Percentiles rank a stretch among this genome's conserved stretches.
These are phyloP conservation scores for Pristis pectinata DNA, from an alignment of 2,797 vertebrate genomes.

Conservation along the genomic window DNA sequence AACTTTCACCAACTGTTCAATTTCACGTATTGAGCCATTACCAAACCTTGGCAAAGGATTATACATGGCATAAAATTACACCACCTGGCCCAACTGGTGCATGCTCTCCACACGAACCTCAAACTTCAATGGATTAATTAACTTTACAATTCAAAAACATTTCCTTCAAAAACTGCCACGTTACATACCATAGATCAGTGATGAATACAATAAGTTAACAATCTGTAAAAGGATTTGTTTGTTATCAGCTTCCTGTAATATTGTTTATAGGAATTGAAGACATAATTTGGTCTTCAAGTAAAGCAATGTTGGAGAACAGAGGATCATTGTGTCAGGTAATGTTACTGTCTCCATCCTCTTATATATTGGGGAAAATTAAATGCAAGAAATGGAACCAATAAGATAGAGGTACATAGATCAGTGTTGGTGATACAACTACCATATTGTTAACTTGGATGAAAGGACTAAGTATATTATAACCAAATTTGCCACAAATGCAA, in stretches of 20 bases:
- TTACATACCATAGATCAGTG: not conserved
- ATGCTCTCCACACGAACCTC: not conserved
- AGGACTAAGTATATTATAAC: too few species aligned
- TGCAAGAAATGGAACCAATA: too few species aligned
- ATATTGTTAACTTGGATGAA: too few species aligned
- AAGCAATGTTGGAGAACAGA: not conserved
- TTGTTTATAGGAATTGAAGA: not conserved
- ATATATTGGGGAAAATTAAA: not conserved
- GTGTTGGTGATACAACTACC: too few species aligned
- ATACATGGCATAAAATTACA: not conserved
- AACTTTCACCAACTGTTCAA: not conserved
- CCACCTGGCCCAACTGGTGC: not conserved
- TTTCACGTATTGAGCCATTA: not conserved
- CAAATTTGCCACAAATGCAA: too few species aligned
- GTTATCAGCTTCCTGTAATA: not conserved
- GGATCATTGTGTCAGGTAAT: not conserved
- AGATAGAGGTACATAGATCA: too few species aligned
- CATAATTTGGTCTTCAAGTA: not conserved
- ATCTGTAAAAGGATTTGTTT: not conserved
- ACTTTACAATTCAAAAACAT: not conserved
- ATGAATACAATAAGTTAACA: not conserved
- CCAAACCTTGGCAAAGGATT: not conserved
- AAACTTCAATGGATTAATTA: not conserved
- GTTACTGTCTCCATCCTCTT: not conserved
- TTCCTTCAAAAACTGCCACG: not conserved